Evolutionary conservation across 2,797 vertebrate genomes (phyloP).

Genomic region (Botia kubotai): DNA sequence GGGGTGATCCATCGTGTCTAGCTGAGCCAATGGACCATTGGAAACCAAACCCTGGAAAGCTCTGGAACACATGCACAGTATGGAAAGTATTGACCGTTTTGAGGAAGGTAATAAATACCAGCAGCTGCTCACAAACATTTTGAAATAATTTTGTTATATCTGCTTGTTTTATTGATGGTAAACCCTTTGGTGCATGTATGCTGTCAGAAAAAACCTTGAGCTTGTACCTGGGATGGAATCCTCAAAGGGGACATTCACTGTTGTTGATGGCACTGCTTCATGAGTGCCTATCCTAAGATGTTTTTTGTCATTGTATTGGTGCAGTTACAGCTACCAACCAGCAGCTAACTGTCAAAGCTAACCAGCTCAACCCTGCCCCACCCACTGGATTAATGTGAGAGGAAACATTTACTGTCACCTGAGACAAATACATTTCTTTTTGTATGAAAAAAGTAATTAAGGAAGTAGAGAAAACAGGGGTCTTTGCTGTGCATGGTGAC

Average conservation of each 20-base stretch:
- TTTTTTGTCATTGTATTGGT: neutral
- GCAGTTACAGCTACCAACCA: neutral
- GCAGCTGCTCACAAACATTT: neutral
- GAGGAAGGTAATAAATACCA: neutral
- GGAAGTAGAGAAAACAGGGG: constrained; percentile 34
- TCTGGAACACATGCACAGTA: neutral
- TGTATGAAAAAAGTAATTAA: constrained; percentile 51
- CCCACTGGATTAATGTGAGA: neutral
- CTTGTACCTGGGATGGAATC: neutral
- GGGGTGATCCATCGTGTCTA: constrained; percentile 31
- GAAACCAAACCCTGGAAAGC: constrained; percentile 14
- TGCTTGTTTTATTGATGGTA: neutral
- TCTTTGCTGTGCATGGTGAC: constrained; percentile 41
- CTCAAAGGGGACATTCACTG: neutral
- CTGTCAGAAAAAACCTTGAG: neutral
- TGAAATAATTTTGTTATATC: neutral
- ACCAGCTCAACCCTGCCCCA: no score
- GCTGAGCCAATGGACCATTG: constrained; percentile 40
- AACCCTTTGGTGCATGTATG: neutral
- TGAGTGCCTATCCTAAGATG: neutral
- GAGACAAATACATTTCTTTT: constrained; percentile 5
- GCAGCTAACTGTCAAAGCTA: no score
- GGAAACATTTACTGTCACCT: constrained; percentile 7
- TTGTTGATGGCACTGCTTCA: neutral
- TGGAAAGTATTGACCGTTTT: neutral